phyloP scores from a whole-genome alignment of 2,797 vertebrate genomes.

The Phrynocephalus forsythii region DNA sequence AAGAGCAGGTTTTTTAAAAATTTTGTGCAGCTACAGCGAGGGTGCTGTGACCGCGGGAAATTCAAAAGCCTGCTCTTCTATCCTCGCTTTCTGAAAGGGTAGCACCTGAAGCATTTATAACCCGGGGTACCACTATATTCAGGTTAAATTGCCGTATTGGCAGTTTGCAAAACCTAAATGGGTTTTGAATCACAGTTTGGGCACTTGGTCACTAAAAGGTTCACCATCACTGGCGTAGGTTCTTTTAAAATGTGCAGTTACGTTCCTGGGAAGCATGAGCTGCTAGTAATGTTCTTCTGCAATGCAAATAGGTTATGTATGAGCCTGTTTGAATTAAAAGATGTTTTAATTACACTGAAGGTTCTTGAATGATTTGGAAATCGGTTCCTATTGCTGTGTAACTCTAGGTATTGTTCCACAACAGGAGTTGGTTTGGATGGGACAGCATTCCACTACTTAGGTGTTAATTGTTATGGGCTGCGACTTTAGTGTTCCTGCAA shows the following conservation, averaged over 20 bases:
- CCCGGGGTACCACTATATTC: too few relatives aligned
- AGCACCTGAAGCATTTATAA: too few relatives aligned
- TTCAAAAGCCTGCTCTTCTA: too few relatives aligned
- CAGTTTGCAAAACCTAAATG: too few relatives aligned
- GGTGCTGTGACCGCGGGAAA: too few relatives aligned
- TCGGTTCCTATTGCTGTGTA: neutral
- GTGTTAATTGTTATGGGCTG: neutral
- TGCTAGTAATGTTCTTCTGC: neutral
- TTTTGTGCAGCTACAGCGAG: too few relatives aligned
- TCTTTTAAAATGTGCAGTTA: constrained; percentile 5
- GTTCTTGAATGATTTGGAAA: neutral
- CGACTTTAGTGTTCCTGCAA: neutral
- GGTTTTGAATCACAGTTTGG: too few relatives aligned
- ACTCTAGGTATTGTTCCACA: neutral
- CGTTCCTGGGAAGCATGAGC: neutral
- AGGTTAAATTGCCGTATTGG: too few relatives aligned
- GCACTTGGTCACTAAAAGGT: too few relatives aligned
- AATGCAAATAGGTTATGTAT: neutral
- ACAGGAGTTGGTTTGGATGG: fast-evolving
- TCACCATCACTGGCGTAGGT: neutral
- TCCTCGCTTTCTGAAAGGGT: too few relatives aligned
- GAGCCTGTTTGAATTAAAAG: constrained; percentile 16
- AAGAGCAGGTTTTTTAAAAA: too few relatives aligned
- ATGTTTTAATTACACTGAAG: neutral
- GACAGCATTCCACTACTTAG: neutral